phyloP scores from a whole-genome alignment of 2,888 invertebrate species.

The Cephus spinipes region DNA sequence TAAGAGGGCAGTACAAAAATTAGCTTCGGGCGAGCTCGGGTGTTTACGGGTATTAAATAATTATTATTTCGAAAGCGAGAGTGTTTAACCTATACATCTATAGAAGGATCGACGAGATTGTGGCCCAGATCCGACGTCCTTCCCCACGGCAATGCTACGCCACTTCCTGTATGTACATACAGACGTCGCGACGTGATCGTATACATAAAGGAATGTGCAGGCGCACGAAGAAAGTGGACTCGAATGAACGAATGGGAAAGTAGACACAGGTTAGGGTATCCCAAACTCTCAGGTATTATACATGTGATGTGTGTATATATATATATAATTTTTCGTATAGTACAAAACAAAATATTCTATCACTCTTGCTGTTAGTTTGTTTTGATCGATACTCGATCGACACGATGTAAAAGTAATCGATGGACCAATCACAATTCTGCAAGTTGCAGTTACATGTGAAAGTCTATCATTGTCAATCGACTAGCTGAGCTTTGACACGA shows the following conservation, averaged over 20 bases:
- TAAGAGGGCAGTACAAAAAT: background rate
- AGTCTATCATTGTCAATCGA: background rate
- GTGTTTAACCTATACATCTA: conserved; percentile 39
- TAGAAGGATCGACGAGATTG: conserved; percentile 9
- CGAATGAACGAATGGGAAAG: conserved; percentile 54
- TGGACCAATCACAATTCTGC: background rate
- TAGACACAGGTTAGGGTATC: conserved; percentile 37
- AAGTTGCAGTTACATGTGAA: background rate
- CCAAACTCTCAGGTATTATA: background rate
- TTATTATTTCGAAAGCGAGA: conserved; percentile 64
- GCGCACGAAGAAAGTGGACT: conserved; percentile 55
- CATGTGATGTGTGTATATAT: background rate
- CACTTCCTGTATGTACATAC: conserved; percentile 53
- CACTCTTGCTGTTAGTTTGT: background rate
- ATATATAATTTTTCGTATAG: background rate
- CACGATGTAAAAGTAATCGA: background rate
- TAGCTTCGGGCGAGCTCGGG: background rate
- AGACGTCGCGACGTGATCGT: conserved; percentile 1
- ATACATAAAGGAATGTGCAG: conserved; percentile 34
- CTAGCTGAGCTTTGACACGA: background rate
- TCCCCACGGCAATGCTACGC: conserved; percentile 64
- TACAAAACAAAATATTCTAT: background rate
- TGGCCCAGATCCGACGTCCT: conserved; percentile 64
- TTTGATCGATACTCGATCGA: background rate
- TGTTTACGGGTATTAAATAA: conserved; percentile 58